phyloP scores from a whole-genome alignment of 2,888 invertebrate genomes.

The Ormia ochracea region DNA sequence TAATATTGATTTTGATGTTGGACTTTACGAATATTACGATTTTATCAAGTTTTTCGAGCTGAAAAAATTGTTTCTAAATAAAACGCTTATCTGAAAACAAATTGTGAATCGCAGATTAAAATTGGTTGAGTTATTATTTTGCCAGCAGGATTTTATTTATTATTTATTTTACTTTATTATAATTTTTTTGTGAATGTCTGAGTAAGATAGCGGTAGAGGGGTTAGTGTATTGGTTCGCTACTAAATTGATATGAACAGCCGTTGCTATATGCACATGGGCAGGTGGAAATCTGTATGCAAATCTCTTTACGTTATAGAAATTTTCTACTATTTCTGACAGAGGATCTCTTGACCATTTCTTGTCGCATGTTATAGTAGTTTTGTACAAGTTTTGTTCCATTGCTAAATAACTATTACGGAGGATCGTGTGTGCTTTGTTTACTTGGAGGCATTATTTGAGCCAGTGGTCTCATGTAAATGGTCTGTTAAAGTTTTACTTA shows the following conservation, averaged over 20 bases:
- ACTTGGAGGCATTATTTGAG: no score
- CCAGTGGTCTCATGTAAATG: no score
- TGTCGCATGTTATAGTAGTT: no score
- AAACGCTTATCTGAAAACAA: constrained; percentile 37
- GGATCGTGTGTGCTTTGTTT: no score
- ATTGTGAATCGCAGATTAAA: constrained; percentile 46
- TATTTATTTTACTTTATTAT: constrained; percentile 22
- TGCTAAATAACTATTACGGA: no score
- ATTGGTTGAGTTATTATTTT: constrained; percentile 36
- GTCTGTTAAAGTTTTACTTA: no score
- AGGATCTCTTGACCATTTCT: no score
- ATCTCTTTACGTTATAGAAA: no score
- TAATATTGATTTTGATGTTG: constrained; percentile 9
- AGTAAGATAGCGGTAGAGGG: constrained; percentile 3
- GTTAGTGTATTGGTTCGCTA: neutral
- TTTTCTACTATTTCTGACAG: no score
- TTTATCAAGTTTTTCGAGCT: constrained; percentile 35
- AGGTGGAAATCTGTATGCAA: no score
- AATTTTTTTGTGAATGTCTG: neutral
- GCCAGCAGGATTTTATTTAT: constrained; percentile 14
- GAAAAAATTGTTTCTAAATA: constrained; percentile 17
- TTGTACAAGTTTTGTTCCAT: no score
- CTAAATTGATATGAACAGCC: constrained; percentile 18
- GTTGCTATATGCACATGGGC: neutral
- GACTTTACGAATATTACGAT: constrained; percentile 15